phyloP scores from a whole-genome alignment of 2,113 vertebrate genomes.

The Salvelinus fontinalis region DNA sequence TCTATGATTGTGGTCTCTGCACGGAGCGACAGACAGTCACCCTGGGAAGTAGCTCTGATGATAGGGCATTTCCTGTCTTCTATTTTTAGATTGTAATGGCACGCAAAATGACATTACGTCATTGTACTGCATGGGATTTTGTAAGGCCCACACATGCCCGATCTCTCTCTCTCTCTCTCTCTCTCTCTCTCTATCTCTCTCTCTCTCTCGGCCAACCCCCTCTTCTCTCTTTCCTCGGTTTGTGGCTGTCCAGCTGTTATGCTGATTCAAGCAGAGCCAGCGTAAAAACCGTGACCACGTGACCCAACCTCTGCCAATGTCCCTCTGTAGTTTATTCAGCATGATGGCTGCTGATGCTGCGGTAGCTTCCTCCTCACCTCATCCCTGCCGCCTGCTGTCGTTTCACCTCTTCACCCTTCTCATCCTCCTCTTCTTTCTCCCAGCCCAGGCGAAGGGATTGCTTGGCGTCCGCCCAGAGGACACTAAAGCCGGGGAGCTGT shows the following conservation, averaged over 20 bases:
- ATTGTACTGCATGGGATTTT: slow-evolving; percentile 27
- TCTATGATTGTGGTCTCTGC: no score
- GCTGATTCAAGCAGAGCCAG: slow-evolving; percentile 30
- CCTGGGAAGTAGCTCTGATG: not conserved
- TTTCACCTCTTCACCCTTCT: slow-evolving; percentile 70
- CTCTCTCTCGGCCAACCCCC: no score
- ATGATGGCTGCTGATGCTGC: slow-evolving; percentile 82
- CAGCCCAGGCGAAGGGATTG: slow-evolving; percentile 67
- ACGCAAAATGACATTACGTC: slow-evolving; percentile 57
- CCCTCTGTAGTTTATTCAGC: slow-evolving; percentile 73
- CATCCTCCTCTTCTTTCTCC: slow-evolving; percentile 70
- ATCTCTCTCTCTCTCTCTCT: no score
- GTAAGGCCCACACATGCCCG: not conserved
- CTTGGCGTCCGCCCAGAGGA: slow-evolving; percentile 88
- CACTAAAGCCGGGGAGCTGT: slow-evolving; percentile 80
- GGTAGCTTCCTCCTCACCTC: slow-evolving; percentile 65
- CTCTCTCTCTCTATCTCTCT: no score
- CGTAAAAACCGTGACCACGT: slow-evolving; percentile 59
- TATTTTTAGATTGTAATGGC: slow-evolving; percentile 58
- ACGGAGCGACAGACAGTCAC: not conserved
- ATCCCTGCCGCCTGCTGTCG: slow-evolving; percentile 70
- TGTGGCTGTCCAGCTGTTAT: slow-evolving; percentile 57
- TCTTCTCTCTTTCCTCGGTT: slow-evolving; percentile 24
- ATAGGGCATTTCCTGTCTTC: slow-evolving; percentile 14
- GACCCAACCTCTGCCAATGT: slow-evolving; percentile 60